Evolutionary conservation across 1,140 invertebrate genomes (phyloP).

Genomic region (Scylla paramamosain): DNA sequence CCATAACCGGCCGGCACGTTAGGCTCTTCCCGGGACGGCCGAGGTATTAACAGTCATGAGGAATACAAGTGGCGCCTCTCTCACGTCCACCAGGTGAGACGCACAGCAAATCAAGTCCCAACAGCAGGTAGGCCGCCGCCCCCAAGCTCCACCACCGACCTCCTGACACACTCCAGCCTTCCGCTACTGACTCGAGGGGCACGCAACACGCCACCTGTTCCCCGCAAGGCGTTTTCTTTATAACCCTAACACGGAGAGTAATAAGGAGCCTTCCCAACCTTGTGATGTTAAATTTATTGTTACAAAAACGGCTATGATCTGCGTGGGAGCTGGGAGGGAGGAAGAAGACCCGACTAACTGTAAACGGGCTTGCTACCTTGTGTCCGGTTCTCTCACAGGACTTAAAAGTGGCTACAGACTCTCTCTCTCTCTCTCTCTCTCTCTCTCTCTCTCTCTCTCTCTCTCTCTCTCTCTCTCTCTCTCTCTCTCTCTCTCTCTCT

Average conservation of each 20-base stretch:
- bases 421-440: neutral
- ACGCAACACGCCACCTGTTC: neutral
- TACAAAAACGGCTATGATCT: neutral
- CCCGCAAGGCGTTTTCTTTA: neutral
- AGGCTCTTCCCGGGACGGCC: neutral
- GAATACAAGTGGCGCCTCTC: neutral
- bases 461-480: neutral
- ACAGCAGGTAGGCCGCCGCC: neutral
- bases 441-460: neutral
- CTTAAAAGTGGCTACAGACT: no score
- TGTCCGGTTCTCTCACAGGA: neutral
- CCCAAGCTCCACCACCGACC: neutral
- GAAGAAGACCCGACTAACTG: neutral
- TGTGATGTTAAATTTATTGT: neutral
- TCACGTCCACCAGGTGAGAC: neutral
- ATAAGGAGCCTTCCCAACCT: neutral
- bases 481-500: neutral
- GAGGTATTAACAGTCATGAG: neutral
- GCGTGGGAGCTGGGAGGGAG: neutral
- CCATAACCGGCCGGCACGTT: neutral
- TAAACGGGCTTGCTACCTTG: neutral
- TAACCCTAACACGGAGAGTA: neutral
- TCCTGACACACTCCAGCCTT: conserved; percentile 6
- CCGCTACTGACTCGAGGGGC: neutral
- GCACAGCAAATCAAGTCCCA: neutral